Conservation (phyloP, 2,113 vertebrate genomes). For the Myxocyprinus asiaticus region DNA sequence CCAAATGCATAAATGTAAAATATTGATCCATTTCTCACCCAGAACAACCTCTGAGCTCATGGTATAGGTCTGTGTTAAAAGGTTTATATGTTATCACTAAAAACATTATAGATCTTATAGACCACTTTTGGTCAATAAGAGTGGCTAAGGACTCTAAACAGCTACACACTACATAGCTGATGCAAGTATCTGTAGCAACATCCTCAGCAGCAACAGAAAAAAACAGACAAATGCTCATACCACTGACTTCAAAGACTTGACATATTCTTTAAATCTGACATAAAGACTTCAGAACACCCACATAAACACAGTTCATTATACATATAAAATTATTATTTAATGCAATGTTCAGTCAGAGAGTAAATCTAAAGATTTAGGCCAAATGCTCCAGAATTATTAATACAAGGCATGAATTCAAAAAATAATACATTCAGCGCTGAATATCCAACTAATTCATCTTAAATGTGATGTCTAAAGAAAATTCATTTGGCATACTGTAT, state of each 20-base stretch:
- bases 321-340: neutral
- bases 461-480: slow-evolving; percentile 7
- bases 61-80: no score
- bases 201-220: neutral
- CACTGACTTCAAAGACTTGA: neutral
- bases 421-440: no score
- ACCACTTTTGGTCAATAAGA: no score
- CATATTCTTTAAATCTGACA: neutral
- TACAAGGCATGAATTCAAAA: neutral
- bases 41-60: no score
- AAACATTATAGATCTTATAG: no score
- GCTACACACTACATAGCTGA: neutral
- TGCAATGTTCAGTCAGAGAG: neutral
- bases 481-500: neutral
- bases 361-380: slow-evolving; percentile 15
- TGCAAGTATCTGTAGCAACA: neutral
- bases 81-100: no score
- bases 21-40: no score
- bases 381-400: slow-evolving; percentile 18
- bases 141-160: no score
- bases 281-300: neutral
- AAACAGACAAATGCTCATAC: no score
- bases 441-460: no score
- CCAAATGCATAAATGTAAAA: no score
- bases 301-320: neutral